Percentiles rank a stretch among this genome's conserved stretches.
Conservation (phyloP, 2,113 vertebrate species). For the Trinectes maculatus region DNA sequence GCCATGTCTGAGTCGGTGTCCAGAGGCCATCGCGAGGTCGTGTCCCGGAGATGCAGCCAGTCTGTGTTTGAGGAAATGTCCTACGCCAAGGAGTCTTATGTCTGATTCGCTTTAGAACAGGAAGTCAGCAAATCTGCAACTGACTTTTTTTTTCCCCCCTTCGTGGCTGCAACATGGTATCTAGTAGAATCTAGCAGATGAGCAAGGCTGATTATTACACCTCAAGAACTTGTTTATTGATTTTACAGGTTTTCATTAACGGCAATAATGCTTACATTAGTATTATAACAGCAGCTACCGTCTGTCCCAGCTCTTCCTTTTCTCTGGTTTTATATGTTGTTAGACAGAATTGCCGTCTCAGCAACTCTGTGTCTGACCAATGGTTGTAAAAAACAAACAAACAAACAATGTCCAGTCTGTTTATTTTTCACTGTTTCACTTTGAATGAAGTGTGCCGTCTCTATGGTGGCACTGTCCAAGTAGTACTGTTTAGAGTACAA, state of each 20-base stretch:
- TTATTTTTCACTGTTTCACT: slow-evolving; percentile 38
- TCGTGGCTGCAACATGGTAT: neutral
- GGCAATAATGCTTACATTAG: too few relatives aligned
- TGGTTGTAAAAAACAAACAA: slow-evolving; percentile 3
- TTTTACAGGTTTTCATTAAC: too few relatives aligned
- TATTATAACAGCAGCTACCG: neutral
- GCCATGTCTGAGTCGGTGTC: slow-evolving; percentile 85
- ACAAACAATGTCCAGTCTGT: too few relatives aligned
- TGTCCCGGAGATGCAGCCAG: slow-evolving; percentile 85
- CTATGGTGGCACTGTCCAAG: slow-evolving; percentile 45
- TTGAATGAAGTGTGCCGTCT: slow-evolving; percentile 53
- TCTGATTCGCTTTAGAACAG: slow-evolving; percentile 78
- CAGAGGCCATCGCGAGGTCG: slow-evolving; percentile 64
- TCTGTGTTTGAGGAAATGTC: slow-evolving; percentile 87
- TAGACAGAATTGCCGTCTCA: too few relatives aligned
- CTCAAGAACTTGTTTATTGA: too few relatives aligned
- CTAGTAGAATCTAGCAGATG: too few relatives aligned
- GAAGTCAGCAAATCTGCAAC: neutral
- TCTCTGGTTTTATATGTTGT: neutral
- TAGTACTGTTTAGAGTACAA: slow-evolving; percentile 75
- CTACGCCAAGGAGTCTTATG: slow-evolving; percentile 92
- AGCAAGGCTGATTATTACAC: too few relatives aligned
- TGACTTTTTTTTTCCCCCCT: neutral
- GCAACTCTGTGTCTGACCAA: neutral
- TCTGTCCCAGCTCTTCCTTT: neutral